These are phyloP conservation scores for Sycophila texana DNA, from an alignment of 2,888 invertebrate species.

Conservation along the genomic window DNA sequence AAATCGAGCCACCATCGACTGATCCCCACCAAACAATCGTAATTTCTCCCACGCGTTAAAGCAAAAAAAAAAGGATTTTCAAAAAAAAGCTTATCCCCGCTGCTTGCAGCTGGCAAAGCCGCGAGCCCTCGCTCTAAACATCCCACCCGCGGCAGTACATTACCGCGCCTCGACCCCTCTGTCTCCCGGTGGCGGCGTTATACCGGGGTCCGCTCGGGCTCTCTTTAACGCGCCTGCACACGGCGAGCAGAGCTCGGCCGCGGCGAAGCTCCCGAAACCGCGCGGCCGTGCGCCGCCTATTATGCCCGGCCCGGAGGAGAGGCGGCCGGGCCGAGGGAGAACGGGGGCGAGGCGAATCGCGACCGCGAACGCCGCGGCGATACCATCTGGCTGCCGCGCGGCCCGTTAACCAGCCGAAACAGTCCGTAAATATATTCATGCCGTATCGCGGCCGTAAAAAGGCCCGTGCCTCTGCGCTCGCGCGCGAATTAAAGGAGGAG, in stretches of 20 bases:
- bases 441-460: conserved; percentile 58
- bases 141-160: not conserved
- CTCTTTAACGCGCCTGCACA: not conserved
- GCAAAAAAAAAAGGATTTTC: too few relatives aligned
- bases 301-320: not conserved
- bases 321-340: not conserved
- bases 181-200: not conserved
- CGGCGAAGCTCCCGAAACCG: not conserved
- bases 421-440: conserved; percentile 63
- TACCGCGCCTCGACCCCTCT: conserved; percentile 8
- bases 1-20: too few relatives aligned
- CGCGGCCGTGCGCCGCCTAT: conserved; percentile 21
- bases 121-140: not conserved
- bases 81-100: not conserved
- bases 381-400: conserved; percentile 59
- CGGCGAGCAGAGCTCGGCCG: not conserved
- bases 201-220: conserved; percentile 9
- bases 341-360: conserved; percentile 34
- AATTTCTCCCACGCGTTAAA: too few relatives aligned
- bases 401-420: conserved; percentile 54
- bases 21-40: too few relatives aligned
- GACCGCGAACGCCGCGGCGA: conserved; percentile 58
- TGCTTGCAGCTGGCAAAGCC: not conserved
- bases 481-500: not conserved
- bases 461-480: not conserved